A percentile compares a stretch with the other conserved stretches of the same genome.
Evolutionary conservation across 2,888 invertebrate genomes (phyloP).

Genomic region (Galeruca laticollis): DNA sequence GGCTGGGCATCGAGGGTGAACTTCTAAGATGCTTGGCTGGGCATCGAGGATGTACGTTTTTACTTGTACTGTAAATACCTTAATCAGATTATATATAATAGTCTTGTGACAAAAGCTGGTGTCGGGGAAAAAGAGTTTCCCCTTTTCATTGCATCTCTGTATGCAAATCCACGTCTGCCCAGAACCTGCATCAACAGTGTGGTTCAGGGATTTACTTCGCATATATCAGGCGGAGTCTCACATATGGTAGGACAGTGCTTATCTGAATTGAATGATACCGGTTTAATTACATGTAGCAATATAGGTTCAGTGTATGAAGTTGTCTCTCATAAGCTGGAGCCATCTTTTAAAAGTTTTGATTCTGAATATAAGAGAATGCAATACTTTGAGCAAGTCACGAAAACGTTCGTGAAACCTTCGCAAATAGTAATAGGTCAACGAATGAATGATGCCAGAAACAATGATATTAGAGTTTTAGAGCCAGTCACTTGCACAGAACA

Average conservation of each 20-base stretch:
- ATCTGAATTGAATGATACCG: conserved; percentile 17
- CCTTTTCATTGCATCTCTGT: conserved; percentile 19
- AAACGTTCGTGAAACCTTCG: conserved; percentile 19
- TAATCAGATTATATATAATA: no score
- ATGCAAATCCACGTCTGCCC: conserved; percentile 17
- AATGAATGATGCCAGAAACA: conserved; percentile 19
- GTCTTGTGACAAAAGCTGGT: no score
- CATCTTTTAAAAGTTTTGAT: conserved; percentile 23
- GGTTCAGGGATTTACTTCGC: conserved; percentile 19
- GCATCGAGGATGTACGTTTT: no score
- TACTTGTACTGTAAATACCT: no score
- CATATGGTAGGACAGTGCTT: conserved; percentile 24
- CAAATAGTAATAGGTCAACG: conserved; percentile 26
- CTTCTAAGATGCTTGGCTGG: no score
- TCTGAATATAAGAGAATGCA: conserved; percentile 29
- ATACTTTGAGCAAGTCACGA: conserved; percentile 27
- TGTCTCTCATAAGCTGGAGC: conserved; percentile 15
- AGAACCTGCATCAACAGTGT: conserved; percentile 17
- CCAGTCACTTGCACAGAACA: conserved; percentile 24
- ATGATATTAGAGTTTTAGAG: conserved; percentile 17
- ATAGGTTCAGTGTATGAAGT: conserved; percentile 25
- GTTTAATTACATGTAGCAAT: conserved; percentile 11
- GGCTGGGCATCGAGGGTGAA: no score
- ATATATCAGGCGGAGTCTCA: conserved; percentile 20
- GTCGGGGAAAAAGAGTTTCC: conserved; percentile 19